These are phyloP conservation scores for Pseudachorutes palmiensis DNA, from an alignment of 1,140 invertebrate genomes.

Conservation along the genomic window DNA sequence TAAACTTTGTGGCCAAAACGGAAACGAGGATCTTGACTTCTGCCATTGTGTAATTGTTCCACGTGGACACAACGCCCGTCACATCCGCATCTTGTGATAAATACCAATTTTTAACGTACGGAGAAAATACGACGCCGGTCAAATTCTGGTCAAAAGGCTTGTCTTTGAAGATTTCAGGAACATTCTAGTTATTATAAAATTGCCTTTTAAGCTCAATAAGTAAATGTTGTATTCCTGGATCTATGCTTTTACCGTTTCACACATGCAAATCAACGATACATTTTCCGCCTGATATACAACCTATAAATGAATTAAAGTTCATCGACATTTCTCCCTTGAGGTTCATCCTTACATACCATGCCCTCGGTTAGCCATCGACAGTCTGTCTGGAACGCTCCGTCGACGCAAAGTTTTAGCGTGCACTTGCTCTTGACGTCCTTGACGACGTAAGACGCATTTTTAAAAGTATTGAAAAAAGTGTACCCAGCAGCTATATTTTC, in stretches of 20 bases:
- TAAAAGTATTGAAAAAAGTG: background rate
- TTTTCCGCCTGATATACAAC: too few species aligned
- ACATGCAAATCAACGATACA: background rate
- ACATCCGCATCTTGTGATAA: background rate
- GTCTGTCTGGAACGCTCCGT: background rate
- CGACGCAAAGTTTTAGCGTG: background rate
- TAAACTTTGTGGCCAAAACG: slow-evolving; percentile 8
- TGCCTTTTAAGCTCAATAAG: background rate
- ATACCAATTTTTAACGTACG: slow-evolving; percentile 18
- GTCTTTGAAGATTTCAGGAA: background rate
- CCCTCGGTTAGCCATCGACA: too few species aligned
- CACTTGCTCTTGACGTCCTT: background rate
- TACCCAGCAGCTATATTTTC: background rate
- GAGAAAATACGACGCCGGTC: slow-evolving; percentile 11
- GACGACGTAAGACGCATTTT: background rate
- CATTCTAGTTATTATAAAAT: background rate
- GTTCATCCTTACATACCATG: too few species aligned
- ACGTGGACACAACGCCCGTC: background rate
- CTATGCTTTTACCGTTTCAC: background rate
- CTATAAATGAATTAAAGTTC: too few species aligned
- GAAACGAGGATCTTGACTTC: background rate
- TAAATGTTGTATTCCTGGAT: background rate
- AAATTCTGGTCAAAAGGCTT: background rate
- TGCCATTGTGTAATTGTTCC: slow-evolving; percentile 13
- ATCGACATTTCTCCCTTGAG: too few species aligned